Conservation (phyloP, 2,113 vertebrate genomes). For the Ammodytes marinus region DNA sequence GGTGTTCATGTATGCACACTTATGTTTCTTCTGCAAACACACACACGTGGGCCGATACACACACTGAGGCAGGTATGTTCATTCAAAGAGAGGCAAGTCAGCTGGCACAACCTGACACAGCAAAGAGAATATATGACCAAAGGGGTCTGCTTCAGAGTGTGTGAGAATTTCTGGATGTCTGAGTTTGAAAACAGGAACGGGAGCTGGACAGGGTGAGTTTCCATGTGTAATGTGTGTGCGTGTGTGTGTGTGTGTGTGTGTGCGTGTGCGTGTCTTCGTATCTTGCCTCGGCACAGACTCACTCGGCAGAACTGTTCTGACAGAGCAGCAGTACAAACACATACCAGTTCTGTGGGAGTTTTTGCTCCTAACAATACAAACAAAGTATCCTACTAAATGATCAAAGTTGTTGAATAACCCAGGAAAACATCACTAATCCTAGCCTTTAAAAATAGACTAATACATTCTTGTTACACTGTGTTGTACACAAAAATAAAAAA, state of each 20-base stretch:
- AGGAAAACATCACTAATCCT: constrained; percentile 55
- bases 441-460: constrained; percentile 57
- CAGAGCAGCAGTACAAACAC: constrained; percentile 68
- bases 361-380: constrained; percentile 59
- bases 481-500: constrained; percentile 42
- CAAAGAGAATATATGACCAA: constrained; percentile 78
- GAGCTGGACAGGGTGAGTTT: constrained; percentile 60
- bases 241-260: constrained; percentile 12
- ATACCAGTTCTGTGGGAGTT: constrained; percentile 58
- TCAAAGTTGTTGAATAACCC: constrained; percentile 64
- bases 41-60: neutral
- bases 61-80: neutral
- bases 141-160: constrained; percentile 32
- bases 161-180: constrained; percentile 34
- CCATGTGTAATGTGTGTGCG: constrained; percentile 17
- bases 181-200: constrained; percentile 40
- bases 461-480: constrained; percentile 49
- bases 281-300: constrained; percentile 51
- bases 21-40: constrained; percentile 3
- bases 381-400: constrained; percentile 52
- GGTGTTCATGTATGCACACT: constrained; percentile 17
- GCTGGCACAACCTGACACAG: constrained; percentile 52
- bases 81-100: constrained; percentile 43
- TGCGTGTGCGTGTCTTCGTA: constrained; percentile 59
- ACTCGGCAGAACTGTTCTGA: constrained; percentile 61